Evolutionary conservation across 2,888 invertebrate genomes (phyloP).

Genomic region (Rhagonycha lutea): DNA sequence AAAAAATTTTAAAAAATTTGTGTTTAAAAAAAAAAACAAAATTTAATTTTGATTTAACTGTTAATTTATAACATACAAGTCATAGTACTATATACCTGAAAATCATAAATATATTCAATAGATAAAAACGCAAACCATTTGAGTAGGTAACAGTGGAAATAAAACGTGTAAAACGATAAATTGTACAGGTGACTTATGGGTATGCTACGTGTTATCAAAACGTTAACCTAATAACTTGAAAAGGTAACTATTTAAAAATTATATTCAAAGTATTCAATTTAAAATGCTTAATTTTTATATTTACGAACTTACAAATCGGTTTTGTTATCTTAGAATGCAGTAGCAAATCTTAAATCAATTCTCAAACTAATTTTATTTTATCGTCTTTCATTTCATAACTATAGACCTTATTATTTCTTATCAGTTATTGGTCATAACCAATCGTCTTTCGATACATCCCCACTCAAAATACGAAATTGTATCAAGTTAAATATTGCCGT

Average conservation of each 20-base stretch:
- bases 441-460: conserved; percentile 26
- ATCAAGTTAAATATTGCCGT: not conserved
- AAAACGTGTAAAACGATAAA: not conserved
- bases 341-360: conserved; percentile 1
- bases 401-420: conserved; percentile 38
- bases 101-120: not conserved
- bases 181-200: not conserved
- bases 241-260: not conserved
- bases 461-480: conserved; percentile 12
- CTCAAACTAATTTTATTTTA: conserved; percentile 13
- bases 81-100: too few relatives aligned
- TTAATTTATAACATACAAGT: too few relatives aligned
- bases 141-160: not conserved
- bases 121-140: not conserved
- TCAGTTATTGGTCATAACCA: conserved; percentile 48
- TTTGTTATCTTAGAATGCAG: not conserved
- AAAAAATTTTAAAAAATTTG: too few relatives aligned
- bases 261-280: not conserved
- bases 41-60: too few relatives aligned
- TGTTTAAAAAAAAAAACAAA: too few relatives aligned
- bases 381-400: conserved; percentile 21
- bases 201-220: not conserved
- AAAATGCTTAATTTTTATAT: not conserved
- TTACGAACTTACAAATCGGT: not conserved
- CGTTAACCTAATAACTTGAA: not conserved